Evolutionary conservation across 2,888 invertebrate species (phyloP), one percentile per base, ranked within the genome.

Genomic region (Andrena bicolor): DNA sequence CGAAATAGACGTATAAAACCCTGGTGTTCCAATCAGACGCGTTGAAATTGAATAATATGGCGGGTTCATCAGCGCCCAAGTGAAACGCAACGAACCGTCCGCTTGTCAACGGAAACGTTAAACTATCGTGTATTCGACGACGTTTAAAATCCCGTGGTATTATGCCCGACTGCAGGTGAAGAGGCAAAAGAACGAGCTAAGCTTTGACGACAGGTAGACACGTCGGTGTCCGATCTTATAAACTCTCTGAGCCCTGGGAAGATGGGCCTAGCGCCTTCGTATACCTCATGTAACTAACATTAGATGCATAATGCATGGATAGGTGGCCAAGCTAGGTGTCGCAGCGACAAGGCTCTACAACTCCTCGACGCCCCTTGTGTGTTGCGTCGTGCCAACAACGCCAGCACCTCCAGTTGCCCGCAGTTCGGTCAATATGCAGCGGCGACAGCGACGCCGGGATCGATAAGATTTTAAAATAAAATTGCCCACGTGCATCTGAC

Each of bases 291-390:
- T 87, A 91, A 92, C 91, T 92, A 93, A 92, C 92, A 93, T 93
- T 88, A 91, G 93, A 93, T 93, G 93, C 92, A 93, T 93, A 91
- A 93, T 93, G 90, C 90, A 93, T 92, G 85, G 84, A 86, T 88
- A 90, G 90, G 89, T 88, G 89, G 88, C 85, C 82, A 80, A 71
- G 86, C 80, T 85, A 92, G 91, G 91, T 92, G 92, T 92, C 91
- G 90, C 83, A 71, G 84, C 85, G 85, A 86, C 87, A 82, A 85
- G 81, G 51, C 78, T 74, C 84, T 69, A 74, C 86, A 76, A 82
- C 71, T 71, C 68, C 41, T 66, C 76, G 76, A 78, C 80, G 76
- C 83, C 85, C 76, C 75, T 74, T 65, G 61, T 64, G 72, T 66
- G 73, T 65, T 75, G 73, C 76, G 66, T 73, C 79, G 63, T 71